Evolutionary conservation across 1,140 invertebrate genomes (phyloP).

Genomic region (Grapholita molesta): DNA sequence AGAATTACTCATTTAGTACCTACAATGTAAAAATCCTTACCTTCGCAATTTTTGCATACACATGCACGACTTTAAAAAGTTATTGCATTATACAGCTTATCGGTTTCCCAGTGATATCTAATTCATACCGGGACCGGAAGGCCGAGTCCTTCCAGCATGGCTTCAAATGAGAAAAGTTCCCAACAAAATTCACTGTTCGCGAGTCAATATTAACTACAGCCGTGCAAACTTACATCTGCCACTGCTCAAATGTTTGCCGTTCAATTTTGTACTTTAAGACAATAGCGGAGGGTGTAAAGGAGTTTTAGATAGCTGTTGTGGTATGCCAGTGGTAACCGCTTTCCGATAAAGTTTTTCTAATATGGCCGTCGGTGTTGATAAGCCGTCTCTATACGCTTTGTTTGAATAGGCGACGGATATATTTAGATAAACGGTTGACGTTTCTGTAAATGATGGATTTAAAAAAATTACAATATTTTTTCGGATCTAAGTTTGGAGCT

Average conservation of each 20-base stretch:
- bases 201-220: conserved; percentile 20
- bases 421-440: too few species aligned
- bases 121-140: background rate
- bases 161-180: conserved; percentile 24
- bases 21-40: too few species aligned
- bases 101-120: conserved; percentile 13
- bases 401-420: background rate
- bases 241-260: conserved; percentile 28
- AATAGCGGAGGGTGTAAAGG: background rate
- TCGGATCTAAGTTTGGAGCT: too few species aligned
- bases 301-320: background rate
- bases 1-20: too few species aligned
- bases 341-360: conserved; percentile 15
- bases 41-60: background rate
- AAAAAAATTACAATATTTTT: too few species aligned
- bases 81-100: conserved; percentile 3
- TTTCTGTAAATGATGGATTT: too few species aligned
- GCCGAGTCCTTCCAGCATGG: conserved; percentile 12
- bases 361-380: conserved; percentile 12
- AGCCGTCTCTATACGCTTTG: conserved; percentile 1
- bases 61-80: background rate
- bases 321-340: background rate
- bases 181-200: conserved; percentile 17
- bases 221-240: conserved; percentile 30
- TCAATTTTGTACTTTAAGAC: background rate